Base-by-base conservation (phyloP, 2,113 vertebrate genomes). In the Archocentrus centrarchus region DNA sequence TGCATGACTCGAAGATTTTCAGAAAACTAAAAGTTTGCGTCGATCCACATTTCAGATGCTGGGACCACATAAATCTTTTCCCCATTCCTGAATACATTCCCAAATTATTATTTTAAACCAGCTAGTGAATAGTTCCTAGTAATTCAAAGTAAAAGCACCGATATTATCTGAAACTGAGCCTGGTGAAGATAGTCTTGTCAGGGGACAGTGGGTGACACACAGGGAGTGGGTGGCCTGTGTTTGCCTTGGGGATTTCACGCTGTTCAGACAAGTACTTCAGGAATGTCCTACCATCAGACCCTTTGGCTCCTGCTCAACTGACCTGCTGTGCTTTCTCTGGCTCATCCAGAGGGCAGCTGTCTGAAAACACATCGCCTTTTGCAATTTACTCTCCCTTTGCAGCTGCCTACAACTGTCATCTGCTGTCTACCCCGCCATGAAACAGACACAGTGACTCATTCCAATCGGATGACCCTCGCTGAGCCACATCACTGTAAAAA, bases 251-350 rank as follows among this genome's bases (percentile, higher is more conserved):
- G 88, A 94, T 94, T 95, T 94, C 89, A 92, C 81, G 86, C 91
- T 88, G 90, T 89, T 93, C 85, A 94, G 86, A 90, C 82, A 93
- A 91, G 88, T 80, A 92, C 93, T 94, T 84, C 70, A 94, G 90
- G 94, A 95, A 95, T 94, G 92, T 92, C 86, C 90, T 89, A 76
- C 92, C 90, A 84, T 90, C 88, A 92, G 93, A 93, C 90, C 83
- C 83, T 14, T 79, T 91, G 93, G 91, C 92, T 93, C 93, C 90
- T 77, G 89, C 82, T 86, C 86, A 76, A 63, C 80, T 83, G 89
- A 91, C 88, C 91, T 10, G 84, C 90, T 58, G 82, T 32, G 79
- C 57, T 27, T 9, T 22, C 88, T 84, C 81, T 81, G 91, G 90
- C 92, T 91, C 92, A 87, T 88, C 89, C 87, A 83, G 84, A 63